Evolutionary conservation across 2,797 vertebrate species (phyloP), one percentile per base, ranked within the genome.

Genomic region (Falco concolor): DNA sequence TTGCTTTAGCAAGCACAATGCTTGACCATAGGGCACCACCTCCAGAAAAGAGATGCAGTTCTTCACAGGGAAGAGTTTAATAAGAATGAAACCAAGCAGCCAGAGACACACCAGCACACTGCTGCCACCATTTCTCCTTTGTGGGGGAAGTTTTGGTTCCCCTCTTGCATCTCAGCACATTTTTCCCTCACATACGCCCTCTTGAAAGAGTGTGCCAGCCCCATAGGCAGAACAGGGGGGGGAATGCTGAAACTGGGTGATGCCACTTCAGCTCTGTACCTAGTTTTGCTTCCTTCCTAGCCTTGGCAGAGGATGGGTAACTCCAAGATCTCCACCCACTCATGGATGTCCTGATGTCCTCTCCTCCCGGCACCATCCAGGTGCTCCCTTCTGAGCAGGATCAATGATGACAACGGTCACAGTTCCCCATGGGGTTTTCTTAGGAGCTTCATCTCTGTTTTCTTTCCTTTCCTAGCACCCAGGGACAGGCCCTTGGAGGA

Each of bases 221-320:
- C 19, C 23, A 16, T 2, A 3, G 7, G 27, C 15, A 27, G 44
- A 68, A 54, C 0, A 4, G 8, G 28, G 15, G 2, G 7, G 78
- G 38, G 73, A 22, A 5, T 3, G 30, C 12, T 36, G 52, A 59
- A 21, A 10, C 40, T n/a, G 59, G 17, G 13, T 84, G 13, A 5
- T 0, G 1, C 4, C 49, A 32, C 40, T 86, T 19, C 19, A 65
- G 17, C 34, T 70, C 36, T 3, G 0, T 13, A 63, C 1, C 5
- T 32, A 13, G 21, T 90, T 89, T 76, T 11, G 5, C n/a, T 93
- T 89, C 92, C 89, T 76, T 72, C 75, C 47, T 13, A 40, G 36
- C 22, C 44, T 63, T 69, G 44, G 23, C 10, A 78, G 36, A 25
- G 36, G 53, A 20, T 27, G 44, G 12, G 45, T 45, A 32, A 59